These are phyloP conservation scores for Pogonognathellus flavescens DNA, from an alignment of 1,140 invertebrate genomes.

Conservation along the genomic window DNA sequence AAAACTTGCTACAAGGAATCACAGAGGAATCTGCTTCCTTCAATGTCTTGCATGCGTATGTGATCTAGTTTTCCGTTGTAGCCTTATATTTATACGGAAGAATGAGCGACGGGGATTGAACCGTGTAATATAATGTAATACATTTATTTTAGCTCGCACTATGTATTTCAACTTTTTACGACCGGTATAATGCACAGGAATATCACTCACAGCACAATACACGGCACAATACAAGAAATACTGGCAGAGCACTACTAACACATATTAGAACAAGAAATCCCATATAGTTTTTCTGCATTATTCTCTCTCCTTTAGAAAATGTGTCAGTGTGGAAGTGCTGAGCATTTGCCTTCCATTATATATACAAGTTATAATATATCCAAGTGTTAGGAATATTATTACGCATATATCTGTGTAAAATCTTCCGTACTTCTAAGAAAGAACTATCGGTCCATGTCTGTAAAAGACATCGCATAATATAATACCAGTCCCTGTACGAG, in stretches of 20 bases:
- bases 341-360: background rate
- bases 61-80: background rate
- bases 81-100: background rate
- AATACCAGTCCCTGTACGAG: background rate
- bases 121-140: constrained; percentile 37
- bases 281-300: too few relatives aligned
- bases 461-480: background rate
- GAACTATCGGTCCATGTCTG: background rate
- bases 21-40: constrained; percentile 4
- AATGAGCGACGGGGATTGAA: constrained; percentile 34
- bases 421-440: too few relatives aligned
- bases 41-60: background rate
- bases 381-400: too few relatives aligned
- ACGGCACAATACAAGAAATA: background rate
- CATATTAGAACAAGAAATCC: background rate
- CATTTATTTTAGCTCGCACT: constrained; percentile 22
- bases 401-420: background rate
- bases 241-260: background rate
- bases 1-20: constrained; percentile 25
- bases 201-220: background rate
- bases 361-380: background rate
- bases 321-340: background rate
- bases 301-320: too few relatives aligned
- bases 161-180: constrained; percentile 23
- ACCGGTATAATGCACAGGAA: constrained; percentile 9